Evolutionary conservation across 2,797 vertebrate genomes (phyloP), one percentile per base, ranked within the genome.

Genomic region (Tauraco hartlaubi): DNA sequence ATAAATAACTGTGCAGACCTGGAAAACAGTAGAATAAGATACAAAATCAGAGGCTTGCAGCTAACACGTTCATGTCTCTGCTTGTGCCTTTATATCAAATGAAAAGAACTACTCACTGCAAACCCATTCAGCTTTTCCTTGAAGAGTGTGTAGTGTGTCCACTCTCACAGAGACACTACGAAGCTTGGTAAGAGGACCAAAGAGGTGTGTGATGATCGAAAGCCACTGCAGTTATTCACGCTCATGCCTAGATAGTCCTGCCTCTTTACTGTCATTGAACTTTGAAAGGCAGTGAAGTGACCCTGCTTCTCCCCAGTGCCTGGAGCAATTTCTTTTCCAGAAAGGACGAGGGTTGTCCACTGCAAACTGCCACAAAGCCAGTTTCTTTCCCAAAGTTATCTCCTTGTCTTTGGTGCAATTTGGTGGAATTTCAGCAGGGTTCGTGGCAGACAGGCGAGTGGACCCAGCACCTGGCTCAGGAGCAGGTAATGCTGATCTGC

Each of bases 381-480:
- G 21, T 22, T 81, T 49, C 8, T 68, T 88, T 75, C 15, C 54
- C 35, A 17, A 58, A 59, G 39, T 23, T 19, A 6, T 37, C 54
- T 81, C 15, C 43, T 80, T 67, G 54, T 21, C 35, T 72, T 72
- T 4, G 5, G 33, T 84, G 69, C 29, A 80, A 25, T 85, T 71
- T 28, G 17, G 37, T 81, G 41, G 21, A 68, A 29, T 94, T 92
- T 82, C 77, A 66, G 5, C 43, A 88, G 33, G 18, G 29, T n/a
- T 64, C 21, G 5, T 25, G 63, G 44, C 49, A 76, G 39, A 55
- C 23, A 29, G 0, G 0, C 1, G 3, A 33, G 35, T 28, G 15
- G 46, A 61, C 39, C 25, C 35, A 46, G 14, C 9, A 35, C 9
- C 41, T 35, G 44, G 12, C 25, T 37, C 21, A 56, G 79, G 59